These are phyloP conservation scores for Camponotus fellah DNA, from an alignment of 2,888 invertebrate species.

Conservation along the genomic window DNA sequence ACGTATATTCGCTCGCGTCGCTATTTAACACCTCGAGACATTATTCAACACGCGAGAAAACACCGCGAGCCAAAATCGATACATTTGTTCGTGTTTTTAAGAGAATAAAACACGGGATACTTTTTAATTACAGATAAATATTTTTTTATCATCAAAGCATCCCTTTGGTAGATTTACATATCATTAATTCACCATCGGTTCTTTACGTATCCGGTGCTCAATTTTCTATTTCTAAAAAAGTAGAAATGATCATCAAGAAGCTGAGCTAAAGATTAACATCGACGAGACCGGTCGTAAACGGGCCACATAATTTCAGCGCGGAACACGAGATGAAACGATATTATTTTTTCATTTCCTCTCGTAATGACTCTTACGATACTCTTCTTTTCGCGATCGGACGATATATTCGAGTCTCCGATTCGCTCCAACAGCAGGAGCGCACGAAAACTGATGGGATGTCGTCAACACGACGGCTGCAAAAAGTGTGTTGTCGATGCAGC, in stretches of 20 bases:
- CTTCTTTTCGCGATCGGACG: conserved; percentile 8
- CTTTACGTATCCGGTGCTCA: neutral
- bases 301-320: neutral
- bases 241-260: neutral
- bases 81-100: neutral
- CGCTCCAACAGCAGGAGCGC: neutral
- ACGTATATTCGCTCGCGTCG: neutral
- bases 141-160: neutral
- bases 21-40: neutral
- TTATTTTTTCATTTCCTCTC: conserved; percentile 12
- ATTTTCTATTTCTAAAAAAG: neutral
- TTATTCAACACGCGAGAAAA: neutral
- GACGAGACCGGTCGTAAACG: neutral
- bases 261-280: neutral
- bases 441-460: conserved; percentile 21
- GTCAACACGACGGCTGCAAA: conserved; percentile 57
- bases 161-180: neutral
- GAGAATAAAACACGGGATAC: neutral
- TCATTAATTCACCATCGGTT: neutral
- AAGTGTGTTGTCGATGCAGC: conserved; percentile 60
- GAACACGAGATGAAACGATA: neutral
- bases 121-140: neutral
- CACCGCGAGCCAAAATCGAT: neutral
- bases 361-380: neutral
- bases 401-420: neutral